Evolutionary conservation across 2,113 vertebrate genomes (phyloP).

Genomic region (Rhadina sibilatrix): DNA sequence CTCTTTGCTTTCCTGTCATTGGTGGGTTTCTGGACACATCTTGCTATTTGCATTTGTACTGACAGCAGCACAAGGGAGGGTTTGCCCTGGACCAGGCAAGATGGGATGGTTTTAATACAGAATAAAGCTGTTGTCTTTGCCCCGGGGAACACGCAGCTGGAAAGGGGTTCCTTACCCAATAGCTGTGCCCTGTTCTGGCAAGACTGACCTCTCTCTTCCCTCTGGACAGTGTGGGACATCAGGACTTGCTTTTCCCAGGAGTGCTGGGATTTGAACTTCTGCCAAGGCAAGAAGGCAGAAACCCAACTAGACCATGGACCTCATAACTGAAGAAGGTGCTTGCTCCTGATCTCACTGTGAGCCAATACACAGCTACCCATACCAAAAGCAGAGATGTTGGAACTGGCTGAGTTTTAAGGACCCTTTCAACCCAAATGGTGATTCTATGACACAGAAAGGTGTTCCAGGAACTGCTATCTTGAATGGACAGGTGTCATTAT

Average conservation of each 20-base stretch:
- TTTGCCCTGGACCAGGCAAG: neutral
- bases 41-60: neutral
- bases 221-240: neutral
- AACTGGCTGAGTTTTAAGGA: neutral
- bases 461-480: neutral
- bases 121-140: neutral
- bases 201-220: neutral
- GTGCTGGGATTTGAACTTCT: neutral
- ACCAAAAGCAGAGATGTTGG: neutral
- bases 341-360: neutral
- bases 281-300: neutral
- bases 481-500: neutral
- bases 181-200: neutral
- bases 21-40: neutral
- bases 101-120: neutral
- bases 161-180: neutral
- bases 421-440: neutral
- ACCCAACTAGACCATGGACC: neutral
- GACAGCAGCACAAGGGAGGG: fast-evolving
- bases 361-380: too few relatives aligned
- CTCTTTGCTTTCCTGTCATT: neutral
- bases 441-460: neutral
- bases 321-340: neutral
- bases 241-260: neutral
- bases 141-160: neutral